These are phyloP conservation scores for Scaptomyza caliginosa DNA, from an alignment of 2,888 invertebrate species.

Conservation along the genomic window DNA sequence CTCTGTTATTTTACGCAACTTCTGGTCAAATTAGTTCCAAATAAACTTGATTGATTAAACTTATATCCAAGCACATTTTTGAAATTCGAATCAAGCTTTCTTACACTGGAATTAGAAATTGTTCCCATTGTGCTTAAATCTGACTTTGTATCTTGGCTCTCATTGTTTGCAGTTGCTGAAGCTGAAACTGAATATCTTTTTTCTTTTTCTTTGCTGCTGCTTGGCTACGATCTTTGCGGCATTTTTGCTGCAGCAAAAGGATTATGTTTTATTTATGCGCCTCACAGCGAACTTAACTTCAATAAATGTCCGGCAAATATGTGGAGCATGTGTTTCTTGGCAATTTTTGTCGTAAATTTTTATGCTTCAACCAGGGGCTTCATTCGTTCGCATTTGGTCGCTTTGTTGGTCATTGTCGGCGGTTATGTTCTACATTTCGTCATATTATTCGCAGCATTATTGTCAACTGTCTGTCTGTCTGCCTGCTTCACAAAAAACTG, in stretches of 20 bases:
- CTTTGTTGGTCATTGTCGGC: conserved; percentile 62
- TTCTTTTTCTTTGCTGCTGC: conserved; percentile 6
- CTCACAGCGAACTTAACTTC: conserved; percentile 84
- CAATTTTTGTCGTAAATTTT: conserved; percentile 83
- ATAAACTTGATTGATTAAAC: no score
- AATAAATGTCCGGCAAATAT: conserved; percentile 85
- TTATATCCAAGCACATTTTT: no score
- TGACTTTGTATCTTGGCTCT: conserved; percentile 4
- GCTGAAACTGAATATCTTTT: conserved; percentile 10
- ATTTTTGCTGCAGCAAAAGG: conserved; percentile 62
- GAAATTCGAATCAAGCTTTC: no score
- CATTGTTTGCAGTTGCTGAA: conserved; percentile 68
- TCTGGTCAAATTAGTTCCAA: no score
- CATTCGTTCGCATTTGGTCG: conserved; percentile 16
- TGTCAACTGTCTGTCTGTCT: conserved; percentile 68
- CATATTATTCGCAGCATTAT: conserved; percentile 82
- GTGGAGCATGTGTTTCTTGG: conserved; percentile 85
- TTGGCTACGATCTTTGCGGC: conserved; percentile 43
- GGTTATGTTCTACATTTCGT: conserved; percentile 80
- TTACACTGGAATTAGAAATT: neutral
- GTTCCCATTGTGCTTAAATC: neutral
- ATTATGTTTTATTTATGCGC: conserved; percentile 85
- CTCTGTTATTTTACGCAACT: no score
- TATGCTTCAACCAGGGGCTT: conserved; percentile 65
- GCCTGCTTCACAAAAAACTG: conserved; percentile 62